phyloP scores from a whole-genome alignment of 2,888 invertebrate species.

The Sphecodes monilicornis region DNA sequence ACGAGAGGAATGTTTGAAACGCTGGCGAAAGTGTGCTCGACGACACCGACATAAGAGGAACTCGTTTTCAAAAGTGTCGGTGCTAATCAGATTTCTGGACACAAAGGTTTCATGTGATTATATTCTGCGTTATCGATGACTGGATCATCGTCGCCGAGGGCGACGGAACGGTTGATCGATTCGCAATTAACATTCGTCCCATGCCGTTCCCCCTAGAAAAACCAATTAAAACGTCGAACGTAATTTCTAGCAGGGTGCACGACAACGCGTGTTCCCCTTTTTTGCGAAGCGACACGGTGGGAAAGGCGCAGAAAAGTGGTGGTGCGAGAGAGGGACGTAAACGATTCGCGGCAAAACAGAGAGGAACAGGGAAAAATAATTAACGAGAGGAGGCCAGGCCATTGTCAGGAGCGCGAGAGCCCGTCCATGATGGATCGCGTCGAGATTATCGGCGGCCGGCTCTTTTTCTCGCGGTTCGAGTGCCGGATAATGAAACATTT shows the following conservation, averaged over 20 bases:
- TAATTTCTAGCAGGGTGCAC: constrained; percentile 38
- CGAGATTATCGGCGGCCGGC: constrained; percentile 52
- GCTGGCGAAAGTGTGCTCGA: not conserved
- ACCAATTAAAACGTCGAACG: constrained; percentile 55
- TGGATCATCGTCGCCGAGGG: not conserved
- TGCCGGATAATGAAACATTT: constrained; percentile 72
- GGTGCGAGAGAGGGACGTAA: not conserved
- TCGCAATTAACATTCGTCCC: constrained; percentile 47
- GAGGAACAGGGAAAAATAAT: constrained; percentile 57
- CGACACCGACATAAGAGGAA: not conserved
- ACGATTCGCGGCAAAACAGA: constrained; percentile 12
- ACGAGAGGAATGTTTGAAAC: not conserved
- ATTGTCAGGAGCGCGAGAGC: constrained; percentile 44
- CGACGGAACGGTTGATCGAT: constrained; percentile 18
- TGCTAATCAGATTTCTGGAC: not conserved
- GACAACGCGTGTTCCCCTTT: constrained; percentile 57
- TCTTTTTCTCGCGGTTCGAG: constrained; percentile 52
- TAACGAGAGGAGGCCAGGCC: constrained; percentile 59
- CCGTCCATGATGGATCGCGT: constrained; percentile 55
- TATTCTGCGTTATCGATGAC: not conserved
- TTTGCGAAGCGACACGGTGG: constrained; percentile 15
- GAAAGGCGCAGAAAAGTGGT: not conserved
- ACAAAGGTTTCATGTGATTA: constrained; percentile 29
- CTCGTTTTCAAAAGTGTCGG: not conserved
- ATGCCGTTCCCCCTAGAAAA: not conserved